phyloP scores from a whole-genome alignment of 2,888 invertebrate species.

The Drosophila mercatorum region DNA sequence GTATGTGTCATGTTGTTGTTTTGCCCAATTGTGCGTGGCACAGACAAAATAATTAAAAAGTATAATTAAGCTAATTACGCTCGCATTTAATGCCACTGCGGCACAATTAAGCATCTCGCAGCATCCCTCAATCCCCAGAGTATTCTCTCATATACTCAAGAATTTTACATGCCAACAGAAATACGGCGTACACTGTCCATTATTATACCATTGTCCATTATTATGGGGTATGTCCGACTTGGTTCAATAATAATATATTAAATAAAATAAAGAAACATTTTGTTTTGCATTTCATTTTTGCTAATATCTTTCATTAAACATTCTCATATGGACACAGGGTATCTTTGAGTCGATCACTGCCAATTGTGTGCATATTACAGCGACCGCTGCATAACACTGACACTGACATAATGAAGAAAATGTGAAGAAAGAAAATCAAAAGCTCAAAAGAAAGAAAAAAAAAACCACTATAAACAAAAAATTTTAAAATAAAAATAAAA shows the following conservation, averaged over 20 bases:
- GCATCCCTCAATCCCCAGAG: slow-evolving; percentile 13
- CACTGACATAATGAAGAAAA: slow-evolving; percentile 56
- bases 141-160: slow-evolving; percentile 27
- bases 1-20: background rate
- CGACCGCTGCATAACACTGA: slow-evolving; percentile 50
- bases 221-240: background rate
- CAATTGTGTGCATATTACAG: slow-evolving; percentile 28
- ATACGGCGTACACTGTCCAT: slow-evolving; percentile 30
- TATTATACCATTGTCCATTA: slow-evolving; percentile 17
- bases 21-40: slow-evolving; percentile 41
- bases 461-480: slow-evolving; percentile 19
- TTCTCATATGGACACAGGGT: background rate
- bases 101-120: slow-evolving; percentile 54
- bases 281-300: no score
- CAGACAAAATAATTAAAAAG: slow-evolving; percentile 61
- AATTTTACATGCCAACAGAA: slow-evolving; percentile 32
- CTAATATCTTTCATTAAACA: background rate
- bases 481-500: slow-evolving; percentile 19
- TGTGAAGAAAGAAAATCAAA: slow-evolving; percentile 8
- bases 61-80: slow-evolving; percentile 75
- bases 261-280: background rate
- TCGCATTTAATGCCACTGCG: slow-evolving; percentile 53
- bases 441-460: slow-evolving; percentile 2
- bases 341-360: background rate
- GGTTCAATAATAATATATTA: accelerated